Evolutionary conservation across 2,888 invertebrate species (phyloP), one percentile per base, ranked within the genome.

Genomic region (Gonocerus acuteangulatus): DNA sequence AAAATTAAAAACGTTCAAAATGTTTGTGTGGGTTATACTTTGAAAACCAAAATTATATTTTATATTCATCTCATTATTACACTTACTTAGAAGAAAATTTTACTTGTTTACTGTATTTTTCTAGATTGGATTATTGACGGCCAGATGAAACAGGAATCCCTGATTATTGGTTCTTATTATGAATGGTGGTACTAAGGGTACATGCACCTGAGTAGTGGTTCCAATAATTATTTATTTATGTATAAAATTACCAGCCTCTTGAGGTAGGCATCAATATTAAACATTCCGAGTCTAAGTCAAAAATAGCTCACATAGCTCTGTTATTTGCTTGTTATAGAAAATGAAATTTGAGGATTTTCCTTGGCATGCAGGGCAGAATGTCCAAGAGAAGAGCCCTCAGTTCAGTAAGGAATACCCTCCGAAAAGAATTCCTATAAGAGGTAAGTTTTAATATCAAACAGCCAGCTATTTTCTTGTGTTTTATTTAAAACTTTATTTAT

Each of bases 401-500:
- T 83, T 86, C 45, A 47, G 27, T 15, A 80, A 78, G 70, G 80
- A 79, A 72, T 86, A 86, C 7, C 83, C 86, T 19, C 82, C 82
- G 54, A 89, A 89, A 76, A 79, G 89, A 67, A 84, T 87, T 6
- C 90, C 90, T 16, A 89, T 91, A 58, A 84, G 87, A 80, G 87
- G 87, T 86, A 78, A 70, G 60, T 63, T 27, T 9, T 6, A 16
- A 9, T 18, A 13, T 27, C 27, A 27, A 27, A 6, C 9, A 27
- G 4, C 9, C 27, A 6, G 27, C 4, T 27, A 27, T 27, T 9
- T 27, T 27, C 4, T 9, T 27, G 27, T 27, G 9, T 6, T 27
- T 44, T 18, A 6, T 15, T 7, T 44, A 44, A 7, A 44, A 3
- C 3, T 44, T 44, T 18, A 44, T 60, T 42, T 51, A 7, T 36